Evolutionary conservation across 2,888 invertebrate species (phyloP), one percentile per base, ranked within the genome.

Genomic region (Nomada flava): DNA sequence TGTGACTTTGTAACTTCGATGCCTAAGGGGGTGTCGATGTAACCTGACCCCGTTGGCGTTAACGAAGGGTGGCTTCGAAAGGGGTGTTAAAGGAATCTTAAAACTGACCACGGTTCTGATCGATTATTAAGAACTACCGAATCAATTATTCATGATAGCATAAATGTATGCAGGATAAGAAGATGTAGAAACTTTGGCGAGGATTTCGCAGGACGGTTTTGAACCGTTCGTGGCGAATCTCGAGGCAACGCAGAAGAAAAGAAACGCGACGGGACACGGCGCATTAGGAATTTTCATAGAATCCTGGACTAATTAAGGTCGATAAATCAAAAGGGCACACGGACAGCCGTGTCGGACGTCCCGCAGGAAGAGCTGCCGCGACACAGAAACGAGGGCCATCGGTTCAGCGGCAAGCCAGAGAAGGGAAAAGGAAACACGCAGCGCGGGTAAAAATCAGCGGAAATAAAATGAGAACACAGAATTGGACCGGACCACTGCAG

Each of bases 291-390:
- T 90, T 90, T 89, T 89, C 88, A 88, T 89, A 86, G 90, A 89
- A 90, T 90, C 87, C 89, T 86, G 84, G 89, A 86, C 90, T 91
- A 91, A 91, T 92, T 90, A 92, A 86, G 86, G 85, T 87, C 89
- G 88, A 92, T 91, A 91, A 91, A 92, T 92, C 92, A 91, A 91
- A 90, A 85, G 86, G 85, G 82, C 85, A 79, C 84, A 82, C 79
- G 83, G 89, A 86, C 86, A 85, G 85, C 62, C 82, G 82, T 84
- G 86, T 86, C 86, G 81, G 77, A 80, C 79, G 83, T 86, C 84
- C 87, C 79, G 84, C 86, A 84, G 71, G 74, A 85, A 82, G 87
- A 87, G 86, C 84, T 83, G 83, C 83, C 79, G 81, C 84, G 86
- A 87, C 83, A 83, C 78, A 68, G 76, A 80, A 78, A 71, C 77